These are phyloP conservation scores for Temnothorax unifasciatus DNA, from an alignment of 2,888 invertebrate genomes.

Conservation along the genomic window DNA sequence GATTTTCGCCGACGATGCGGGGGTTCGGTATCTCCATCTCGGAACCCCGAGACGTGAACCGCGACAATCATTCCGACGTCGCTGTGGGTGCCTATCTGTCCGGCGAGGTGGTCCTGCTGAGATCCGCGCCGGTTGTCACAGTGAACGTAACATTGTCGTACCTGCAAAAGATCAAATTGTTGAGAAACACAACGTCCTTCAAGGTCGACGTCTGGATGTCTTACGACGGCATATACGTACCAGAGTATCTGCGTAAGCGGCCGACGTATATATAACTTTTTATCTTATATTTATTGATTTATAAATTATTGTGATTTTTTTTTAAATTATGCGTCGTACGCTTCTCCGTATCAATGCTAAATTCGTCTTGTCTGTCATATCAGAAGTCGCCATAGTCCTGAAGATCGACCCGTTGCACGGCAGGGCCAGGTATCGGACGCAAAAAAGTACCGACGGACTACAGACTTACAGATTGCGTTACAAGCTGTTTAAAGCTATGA, in stretches of 20 bases:
- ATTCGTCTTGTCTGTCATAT: conserved; percentile 27
- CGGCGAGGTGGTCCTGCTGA: conserved; percentile 83
- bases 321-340: not conserved
- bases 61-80: conserved; percentile 84
- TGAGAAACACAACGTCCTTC: conserved; percentile 71
- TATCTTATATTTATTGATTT: not conserved
- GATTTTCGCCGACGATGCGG: conserved; percentile 76
- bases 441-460: conserved; percentile 47
- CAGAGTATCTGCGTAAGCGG: conserved; percentile 73
- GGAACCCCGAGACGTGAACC: conserved; percentile 85
- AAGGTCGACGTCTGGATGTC: conserved; percentile 67
- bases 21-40: conserved; percentile 86
- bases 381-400: conserved; percentile 70
- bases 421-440: conserved; percentile 67
- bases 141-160: conserved; percentile 63
- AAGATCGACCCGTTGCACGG: conserved; percentile 73
- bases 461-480: conserved; percentile 41
- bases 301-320: not conserved
- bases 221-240: conserved; percentile 74
- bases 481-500: conserved; percentile 58
- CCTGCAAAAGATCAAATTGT: conserved; percentile 59
- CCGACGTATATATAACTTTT: not conserved
- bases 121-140: conserved; percentile 81
- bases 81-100: conserved; percentile 85
- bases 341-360: not conserved